phyloP scores from a whole-genome alignment of 2,888 invertebrate species.

The Tupiocoris notatus region DNA sequence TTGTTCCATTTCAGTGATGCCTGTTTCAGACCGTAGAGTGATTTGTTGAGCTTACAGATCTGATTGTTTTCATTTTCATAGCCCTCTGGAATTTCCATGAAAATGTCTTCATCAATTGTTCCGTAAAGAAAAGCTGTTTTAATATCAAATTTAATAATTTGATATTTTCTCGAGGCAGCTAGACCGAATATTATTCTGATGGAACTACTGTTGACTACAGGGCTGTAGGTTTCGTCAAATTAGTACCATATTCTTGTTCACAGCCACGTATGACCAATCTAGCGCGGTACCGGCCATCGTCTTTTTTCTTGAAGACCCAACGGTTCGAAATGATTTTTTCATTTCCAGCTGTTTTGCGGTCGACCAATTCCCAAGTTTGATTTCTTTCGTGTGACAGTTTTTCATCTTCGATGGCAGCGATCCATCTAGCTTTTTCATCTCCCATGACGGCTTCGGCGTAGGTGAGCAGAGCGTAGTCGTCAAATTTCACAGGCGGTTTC shows the following conservation, averaged over 20 bases:
- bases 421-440: conserved; percentile 41
- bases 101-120: too few species aligned
- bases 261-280: conserved; percentile 50
- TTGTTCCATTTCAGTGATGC: conserved; percentile 42
- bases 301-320: conserved; percentile 50
- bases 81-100: conserved; percentile 46
- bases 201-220: conserved; percentile 49
- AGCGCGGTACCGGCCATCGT: conserved; percentile 48
- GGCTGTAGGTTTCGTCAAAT: conserved; percentile 50
- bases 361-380: conserved; percentile 49
- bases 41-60: conserved; percentile 45
- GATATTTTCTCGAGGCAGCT: conserved; percentile 41
- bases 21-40: conserved; percentile 36
- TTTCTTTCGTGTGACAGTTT: conserved; percentile 47
- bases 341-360: conserved; percentile 30
- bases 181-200: conserved; percentile 48
- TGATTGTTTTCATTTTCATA: conserved; percentile 20
- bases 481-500: too few species aligned
- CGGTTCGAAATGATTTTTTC: conserved; percentile 47
- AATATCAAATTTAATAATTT: too few species aligned
- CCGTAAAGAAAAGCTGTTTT: too few species aligned
- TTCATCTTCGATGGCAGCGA: conserved; percentile 48
- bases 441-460: conserved; percentile 41
- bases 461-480: conserved; percentile 24
- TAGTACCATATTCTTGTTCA: conserved; percentile 49